A percentile compares a stretch with the other conserved stretches of the same genome.
These are phyloP conservation scores for Gavialis gangeticus DNA, from an alignment of 2,113 vertebrate species.

Conservation along the genomic window DNA sequence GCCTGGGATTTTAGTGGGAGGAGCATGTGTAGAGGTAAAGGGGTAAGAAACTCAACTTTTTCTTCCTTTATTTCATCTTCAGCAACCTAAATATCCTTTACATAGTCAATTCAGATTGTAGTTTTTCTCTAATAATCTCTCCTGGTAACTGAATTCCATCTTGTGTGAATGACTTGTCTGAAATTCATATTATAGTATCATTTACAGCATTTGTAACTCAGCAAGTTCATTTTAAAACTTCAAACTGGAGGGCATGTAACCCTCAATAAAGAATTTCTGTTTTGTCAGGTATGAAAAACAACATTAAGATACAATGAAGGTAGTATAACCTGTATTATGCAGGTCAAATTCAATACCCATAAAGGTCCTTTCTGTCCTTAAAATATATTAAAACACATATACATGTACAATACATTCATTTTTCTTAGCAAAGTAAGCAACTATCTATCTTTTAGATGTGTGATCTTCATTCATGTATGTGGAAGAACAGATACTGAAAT, in stretches of 20 bases:
- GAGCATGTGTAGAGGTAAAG: background rate
- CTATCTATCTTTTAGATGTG: background rate
- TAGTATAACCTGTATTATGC: background rate
- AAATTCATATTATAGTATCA: accelerated
- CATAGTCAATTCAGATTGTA: background rate
- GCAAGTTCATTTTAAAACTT: background rate
- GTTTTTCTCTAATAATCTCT: background rate
- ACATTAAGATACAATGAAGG: background rate
- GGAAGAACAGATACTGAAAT: background rate
- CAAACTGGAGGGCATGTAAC: accelerated
- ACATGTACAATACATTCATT: background rate
- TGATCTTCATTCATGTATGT: background rate
- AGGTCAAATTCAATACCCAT: background rate
- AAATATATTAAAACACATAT: background rate
- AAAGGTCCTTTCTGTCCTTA: background rate
- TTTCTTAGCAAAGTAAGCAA: background rate
- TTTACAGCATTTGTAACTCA: background rate
- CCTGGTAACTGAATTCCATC: background rate
- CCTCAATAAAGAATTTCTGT: background rate
- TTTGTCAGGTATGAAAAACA: background rate
- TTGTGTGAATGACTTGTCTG: background rate
- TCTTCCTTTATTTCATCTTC: background rate
- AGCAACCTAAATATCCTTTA: background rate
- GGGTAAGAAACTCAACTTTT: background rate
- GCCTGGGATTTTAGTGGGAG: background rate